These are phyloP conservation scores for Nebria ingens DNA, from an alignment of 1,140 invertebrate species.

Conservation along the genomic window DNA sequence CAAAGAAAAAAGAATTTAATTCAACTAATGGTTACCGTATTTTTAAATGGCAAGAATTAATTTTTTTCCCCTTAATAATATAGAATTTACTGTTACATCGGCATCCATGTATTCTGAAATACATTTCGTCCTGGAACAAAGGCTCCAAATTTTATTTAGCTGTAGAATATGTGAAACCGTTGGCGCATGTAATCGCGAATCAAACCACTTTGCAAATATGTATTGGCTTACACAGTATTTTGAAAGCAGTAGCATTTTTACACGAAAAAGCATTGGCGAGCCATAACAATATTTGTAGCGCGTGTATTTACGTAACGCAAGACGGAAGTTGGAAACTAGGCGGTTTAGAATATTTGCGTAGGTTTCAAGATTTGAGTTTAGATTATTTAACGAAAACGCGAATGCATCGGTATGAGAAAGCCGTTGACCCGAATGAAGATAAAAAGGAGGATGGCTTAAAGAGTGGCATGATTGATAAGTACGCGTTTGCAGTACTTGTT, in stretches of 20 bases:
- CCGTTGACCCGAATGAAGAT: slow-evolving; percentile 60
- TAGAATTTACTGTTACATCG: slow-evolving; percentile 73
- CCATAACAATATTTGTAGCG: slow-evolving; percentile 70
- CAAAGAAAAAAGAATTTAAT: too few relatives aligned
- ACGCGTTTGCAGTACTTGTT: slow-evolving; percentile 67
- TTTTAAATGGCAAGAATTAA: too few relatives aligned
- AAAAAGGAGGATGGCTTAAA: slow-evolving; percentile 32
- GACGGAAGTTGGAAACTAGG: slow-evolving; percentile 77
- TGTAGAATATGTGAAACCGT: slow-evolving; percentile 62
- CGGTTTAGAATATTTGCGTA: slow-evolving; percentile 67
- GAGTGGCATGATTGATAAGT: slow-evolving; percentile 59
- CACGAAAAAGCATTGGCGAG: slow-evolving; percentile 63
- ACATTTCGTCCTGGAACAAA: slow-evolving; percentile 67
- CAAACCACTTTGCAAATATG: slow-evolving; percentile 66
- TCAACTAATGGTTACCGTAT: too few relatives aligned
- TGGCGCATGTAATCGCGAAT: slow-evolving; percentile 48
- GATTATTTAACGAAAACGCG: slow-evolving; percentile 57
- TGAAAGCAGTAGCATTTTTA: slow-evolving; percentile 66
- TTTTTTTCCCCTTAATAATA: too few relatives aligned
- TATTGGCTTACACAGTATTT: slow-evolving; percentile 62
- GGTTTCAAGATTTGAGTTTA: slow-evolving; percentile 51
- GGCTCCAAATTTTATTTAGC: slow-evolving; percentile 60
- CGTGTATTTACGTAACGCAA: slow-evolving; percentile 67
- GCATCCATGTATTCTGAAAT: slow-evolving; percentile 70
- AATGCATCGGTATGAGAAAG: slow-evolving; percentile 54